Evolutionary conservation across 1,140 invertebrate genomes (phyloP).

Genomic region (Macrostomum lignano): DNA sequence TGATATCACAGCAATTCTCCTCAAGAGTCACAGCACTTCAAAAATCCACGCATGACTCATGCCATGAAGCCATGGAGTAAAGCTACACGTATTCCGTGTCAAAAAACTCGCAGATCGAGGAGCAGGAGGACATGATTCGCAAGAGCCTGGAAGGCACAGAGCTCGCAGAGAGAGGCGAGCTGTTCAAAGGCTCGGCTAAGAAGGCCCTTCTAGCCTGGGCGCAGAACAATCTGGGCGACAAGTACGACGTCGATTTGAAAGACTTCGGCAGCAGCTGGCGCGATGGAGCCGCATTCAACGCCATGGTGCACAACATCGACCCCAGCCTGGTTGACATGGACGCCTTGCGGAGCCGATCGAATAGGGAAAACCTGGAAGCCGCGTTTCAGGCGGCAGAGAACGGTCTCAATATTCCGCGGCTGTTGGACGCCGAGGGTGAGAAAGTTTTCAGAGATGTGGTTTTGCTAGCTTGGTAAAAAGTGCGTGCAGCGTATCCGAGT

Average conservation of each 20-base stretch:
- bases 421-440: conserved; percentile 92
- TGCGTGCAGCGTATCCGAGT: too few relatives aligned
- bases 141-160: conserved; percentile 22
- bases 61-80: too few relatives aligned
- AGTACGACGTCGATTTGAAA: conserved; percentile 53
- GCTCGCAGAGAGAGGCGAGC: conserved; percentile 31
- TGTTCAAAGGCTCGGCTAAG: conserved; percentile 48
- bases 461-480: too few relatives aligned
- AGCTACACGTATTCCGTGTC: too few relatives aligned
- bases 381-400: conserved; percentile 81
- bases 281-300: conserved; percentile 77
- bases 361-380: conserved; percentile 37
- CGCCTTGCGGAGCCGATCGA: conserved; percentile 12
- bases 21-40: too few relatives aligned
- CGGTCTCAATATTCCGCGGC: conserved; percentile 81
- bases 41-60: too few relatives aligned
- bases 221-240: conserved; percentile 52
- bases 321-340: conserved; percentile 59
- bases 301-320: conserved; percentile 73
- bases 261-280: conserved; percentile 89
- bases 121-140: conserved; percentile 4
- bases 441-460: too few relatives aligned
- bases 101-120: conserved; percentile 6
- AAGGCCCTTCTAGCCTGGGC: conserved; percentile 79
- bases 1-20: too few relatives aligned